phyloP scores from a whole-genome alignment of 2,797 vertebrate species.

The Pempheris klunzingeri region DNA sequence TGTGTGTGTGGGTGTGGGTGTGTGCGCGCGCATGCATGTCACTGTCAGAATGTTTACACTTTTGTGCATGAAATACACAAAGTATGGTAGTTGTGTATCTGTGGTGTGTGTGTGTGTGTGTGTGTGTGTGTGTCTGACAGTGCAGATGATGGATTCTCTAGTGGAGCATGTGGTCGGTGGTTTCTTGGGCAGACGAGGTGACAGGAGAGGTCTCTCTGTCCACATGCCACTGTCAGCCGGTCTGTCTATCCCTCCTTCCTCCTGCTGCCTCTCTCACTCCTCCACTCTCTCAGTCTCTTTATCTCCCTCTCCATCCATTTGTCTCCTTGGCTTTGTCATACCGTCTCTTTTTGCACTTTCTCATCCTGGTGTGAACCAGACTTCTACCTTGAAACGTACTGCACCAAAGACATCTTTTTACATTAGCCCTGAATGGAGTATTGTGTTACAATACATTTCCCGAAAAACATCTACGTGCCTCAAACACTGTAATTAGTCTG shows the following conservation, averaged over 20 bases:
- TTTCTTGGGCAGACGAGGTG: constrained; percentile 69
- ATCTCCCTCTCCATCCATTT: constrained; percentile 14
- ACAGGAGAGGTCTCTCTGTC: constrained; percentile 66
- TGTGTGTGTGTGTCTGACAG: constrained; percentile 39
- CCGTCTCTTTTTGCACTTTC: constrained; percentile 12
- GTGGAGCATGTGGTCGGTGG: constrained; percentile 68
- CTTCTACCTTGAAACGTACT: neutral
- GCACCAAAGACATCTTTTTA: neutral
- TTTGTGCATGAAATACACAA: constrained; percentile 58
- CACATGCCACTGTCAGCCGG: constrained; percentile 59
- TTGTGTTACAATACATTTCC: neutral
- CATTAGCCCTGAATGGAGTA: neutral
- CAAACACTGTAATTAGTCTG: neutral
- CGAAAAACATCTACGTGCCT: neutral
- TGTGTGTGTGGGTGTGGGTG: constrained; percentile 26
- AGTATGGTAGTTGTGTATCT: constrained; percentile 30
- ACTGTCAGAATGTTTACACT: constrained; percentile 68
- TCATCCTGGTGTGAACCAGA: neutral
- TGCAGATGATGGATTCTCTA: constrained; percentile 69
- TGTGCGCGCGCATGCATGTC: constrained; percentile 11
- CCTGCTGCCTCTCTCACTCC: constrained; percentile 43
- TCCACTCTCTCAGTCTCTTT: constrained; percentile 24
- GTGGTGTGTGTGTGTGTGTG: constrained; percentile 21
- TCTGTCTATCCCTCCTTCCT: constrained; percentile 38
- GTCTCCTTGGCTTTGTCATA: constrained; percentile 20